These are phyloP conservation scores for Megalopta genalis DNA, from an alignment of 1,140 invertebrate genomes.

Conservation along the genomic window DNA sequence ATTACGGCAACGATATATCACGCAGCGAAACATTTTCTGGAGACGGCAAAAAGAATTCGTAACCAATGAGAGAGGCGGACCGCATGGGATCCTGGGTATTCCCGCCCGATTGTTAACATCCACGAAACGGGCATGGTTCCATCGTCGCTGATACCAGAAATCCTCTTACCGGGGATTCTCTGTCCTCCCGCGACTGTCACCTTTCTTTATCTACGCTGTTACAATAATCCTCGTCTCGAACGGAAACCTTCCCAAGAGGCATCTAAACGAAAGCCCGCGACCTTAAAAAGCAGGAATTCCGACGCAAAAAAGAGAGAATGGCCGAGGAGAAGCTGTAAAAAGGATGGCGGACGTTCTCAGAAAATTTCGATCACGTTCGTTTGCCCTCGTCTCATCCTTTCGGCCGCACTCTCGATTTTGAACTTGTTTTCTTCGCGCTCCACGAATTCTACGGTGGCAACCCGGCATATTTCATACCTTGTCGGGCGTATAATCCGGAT, in stretches of 20 bases:
- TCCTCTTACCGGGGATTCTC: constrained; percentile 30
- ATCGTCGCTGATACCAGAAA: constrained; percentile 21
- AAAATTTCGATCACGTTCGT: constrained; percentile 47
- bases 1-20: too few species aligned
- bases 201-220: constrained; percentile 39
- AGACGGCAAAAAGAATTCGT: not conserved
- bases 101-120: constrained; percentile 31
- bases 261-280: constrained; percentile 2
- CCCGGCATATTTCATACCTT: too few species aligned
- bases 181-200: constrained; percentile 12
- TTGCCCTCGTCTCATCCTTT: too few species aligned
- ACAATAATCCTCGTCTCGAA: constrained; percentile 25
- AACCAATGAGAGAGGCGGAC: not conserved
- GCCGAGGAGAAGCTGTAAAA: not conserved
- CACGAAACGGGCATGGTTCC: constrained; percentile 15
- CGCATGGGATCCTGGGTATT: not conserved
- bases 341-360: not conserved
- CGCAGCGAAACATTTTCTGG: too few species aligned
- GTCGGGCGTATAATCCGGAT: too few species aligned
- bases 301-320: not conserved
- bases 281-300: constrained; percentile 9
- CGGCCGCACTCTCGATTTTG: too few species aligned
- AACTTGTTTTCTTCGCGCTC: too few species aligned
- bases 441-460: too few species aligned
- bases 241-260: constrained; percentile 12